Percentiles rank a stretch among this genome's conserved stretches.
These are phyloP conservation scores for Poicephalus gulielmi DNA, from an alignment of 2,113 vertebrate genomes.

Conservation along the genomic window DNA sequence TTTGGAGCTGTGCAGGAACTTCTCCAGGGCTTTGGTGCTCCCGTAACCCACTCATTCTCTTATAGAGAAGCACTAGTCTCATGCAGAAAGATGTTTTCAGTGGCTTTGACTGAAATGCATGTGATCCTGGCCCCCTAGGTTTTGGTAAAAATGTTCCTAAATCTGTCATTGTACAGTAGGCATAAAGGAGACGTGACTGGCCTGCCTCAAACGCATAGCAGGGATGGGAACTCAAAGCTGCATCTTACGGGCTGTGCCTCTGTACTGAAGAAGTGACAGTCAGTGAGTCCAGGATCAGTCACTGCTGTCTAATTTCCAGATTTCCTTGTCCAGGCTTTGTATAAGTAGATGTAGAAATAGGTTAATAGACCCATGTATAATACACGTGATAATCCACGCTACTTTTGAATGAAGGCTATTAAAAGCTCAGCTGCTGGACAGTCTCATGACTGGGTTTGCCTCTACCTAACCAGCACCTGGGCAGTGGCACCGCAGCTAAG, in stretches of 20 bases:
- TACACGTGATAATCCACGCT: accelerated
- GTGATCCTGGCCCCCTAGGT: background rate
- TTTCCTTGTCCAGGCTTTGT: background rate
- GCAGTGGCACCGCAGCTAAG: background rate
- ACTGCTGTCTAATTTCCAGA: background rate
- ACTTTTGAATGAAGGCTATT: background rate
- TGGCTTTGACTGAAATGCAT: background rate
- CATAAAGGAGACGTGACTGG: background rate
- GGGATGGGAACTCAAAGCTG: background rate
- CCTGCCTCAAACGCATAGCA: background rate
- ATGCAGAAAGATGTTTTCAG: background rate
- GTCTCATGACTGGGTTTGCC: background rate
- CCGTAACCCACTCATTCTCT: background rate
- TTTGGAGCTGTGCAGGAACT: background rate
- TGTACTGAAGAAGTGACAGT: background rate
- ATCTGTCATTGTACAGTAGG: background rate
- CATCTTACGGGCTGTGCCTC: background rate
- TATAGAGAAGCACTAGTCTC: background rate
- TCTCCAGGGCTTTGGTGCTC: background rate
- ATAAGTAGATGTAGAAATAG: background rate
- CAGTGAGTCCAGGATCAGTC: accelerated
- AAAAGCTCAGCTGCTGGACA: background rate
- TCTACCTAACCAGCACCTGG: accelerated
- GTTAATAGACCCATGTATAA: background rate
- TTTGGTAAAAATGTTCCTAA: background rate